Conservation (phyloP, 2,888 invertebrate genomes). For the Ditylenchus weischeri region DNA sequence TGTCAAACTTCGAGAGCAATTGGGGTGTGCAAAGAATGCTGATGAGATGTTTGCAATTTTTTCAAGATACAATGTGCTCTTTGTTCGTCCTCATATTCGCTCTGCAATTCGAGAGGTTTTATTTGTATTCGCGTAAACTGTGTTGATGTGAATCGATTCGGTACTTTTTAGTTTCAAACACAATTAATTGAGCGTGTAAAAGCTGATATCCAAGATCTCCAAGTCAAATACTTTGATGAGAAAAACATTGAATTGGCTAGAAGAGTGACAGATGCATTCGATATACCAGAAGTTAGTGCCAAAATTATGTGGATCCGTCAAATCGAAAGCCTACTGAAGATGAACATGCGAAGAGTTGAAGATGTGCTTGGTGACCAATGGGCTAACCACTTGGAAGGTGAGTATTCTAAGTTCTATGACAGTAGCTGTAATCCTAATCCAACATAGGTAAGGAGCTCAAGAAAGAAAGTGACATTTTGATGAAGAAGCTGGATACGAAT, state of each 20-base stretch:
- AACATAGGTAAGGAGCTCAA: slow-evolving; percentile 67
- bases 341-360: slow-evolving; percentile 91
- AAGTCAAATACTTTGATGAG: slow-evolving; percentile 73
- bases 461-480: slow-evolving; percentile 94
- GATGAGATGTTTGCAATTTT: slow-evolving; percentile 98
- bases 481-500: slow-evolving; percentile 88
- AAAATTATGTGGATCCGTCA: slow-evolving; percentile 95
- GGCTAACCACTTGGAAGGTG: slow-evolving; percentile 98
- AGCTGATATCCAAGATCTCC: slow-evolving; percentile 93
- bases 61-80: slow-evolving; percentile 95
- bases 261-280: slow-evolving; percentile 74
- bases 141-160: too few relatives aligned
- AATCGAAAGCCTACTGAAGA: slow-evolving; percentile 92
- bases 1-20: slow-evolving; percentile 89
- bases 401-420: slow-evolving; percentile 5
- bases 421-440: neutral
- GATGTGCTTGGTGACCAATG: slow-evolving; percentile 92
- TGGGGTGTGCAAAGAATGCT: slow-evolving; percentile 96
- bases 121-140: slow-evolving; percentile 62
- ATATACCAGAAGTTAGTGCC: slow-evolving; percentile 84
- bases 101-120: slow-evolving; percentile 81
- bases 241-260: slow-evolving; percentile 60
- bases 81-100: slow-evolving; percentile 95
- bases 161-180: slow-evolving; percentile 68
- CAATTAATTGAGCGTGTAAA: slow-evolving; percentile 97